phyloP scores from a whole-genome alignment of 2,888 invertebrate genomes.

The Clanis bilineata region DNA sequence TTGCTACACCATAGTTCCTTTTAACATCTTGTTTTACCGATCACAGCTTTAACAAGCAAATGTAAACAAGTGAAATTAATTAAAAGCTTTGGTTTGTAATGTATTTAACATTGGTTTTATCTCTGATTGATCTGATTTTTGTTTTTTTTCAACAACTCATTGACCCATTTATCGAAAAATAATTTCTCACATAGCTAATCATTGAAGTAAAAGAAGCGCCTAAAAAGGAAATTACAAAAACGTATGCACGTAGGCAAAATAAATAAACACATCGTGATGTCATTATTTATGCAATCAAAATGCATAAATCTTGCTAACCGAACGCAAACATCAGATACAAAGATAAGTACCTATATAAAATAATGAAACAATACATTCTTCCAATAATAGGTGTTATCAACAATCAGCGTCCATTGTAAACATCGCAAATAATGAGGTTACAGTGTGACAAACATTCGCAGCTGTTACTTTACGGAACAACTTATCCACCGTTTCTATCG shows the following conservation, averaged over 20 bases:
- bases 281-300: neutral
- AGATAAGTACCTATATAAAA: neutral
- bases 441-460: constrained; percentile 42
- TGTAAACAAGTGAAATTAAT: neutral
- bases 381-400: constrained; percentile 9
- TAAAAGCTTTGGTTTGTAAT: neutral
- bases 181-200: no score
- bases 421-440: constrained; percentile 33
- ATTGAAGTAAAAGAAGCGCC: no score
- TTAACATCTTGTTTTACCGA: neutral
- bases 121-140: no score
- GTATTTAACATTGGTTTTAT: no score
- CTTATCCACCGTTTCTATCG: constrained; percentile 49
- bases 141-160: no score
- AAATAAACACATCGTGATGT: neutral
- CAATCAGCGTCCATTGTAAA: constrained; percentile 6
- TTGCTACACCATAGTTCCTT: neutral
- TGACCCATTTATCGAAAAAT: no score
- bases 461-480: constrained; percentile 47
- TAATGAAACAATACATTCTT: neutral
- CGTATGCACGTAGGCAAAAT: neutral
- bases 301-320: neutral
- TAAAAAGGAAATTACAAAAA: no score
- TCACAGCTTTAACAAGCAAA: constrained; percentile 7
- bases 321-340: neutral